phyloP scores from a whole-genome alignment of 2,797 vertebrate species.

The Phoeniculus purpureus region DNA sequence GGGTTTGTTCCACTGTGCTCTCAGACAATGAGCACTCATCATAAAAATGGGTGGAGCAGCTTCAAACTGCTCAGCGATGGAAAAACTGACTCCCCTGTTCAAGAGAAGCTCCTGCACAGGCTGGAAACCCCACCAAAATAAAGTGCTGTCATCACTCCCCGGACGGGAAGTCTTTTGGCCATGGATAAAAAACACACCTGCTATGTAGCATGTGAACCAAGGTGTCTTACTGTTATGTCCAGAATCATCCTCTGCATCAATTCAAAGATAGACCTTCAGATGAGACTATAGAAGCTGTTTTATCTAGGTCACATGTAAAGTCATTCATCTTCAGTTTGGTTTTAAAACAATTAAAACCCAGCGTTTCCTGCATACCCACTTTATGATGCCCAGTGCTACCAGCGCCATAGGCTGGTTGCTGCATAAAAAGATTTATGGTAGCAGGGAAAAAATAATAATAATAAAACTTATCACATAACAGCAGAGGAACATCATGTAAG shows the following conservation, averaged over 20 bases:
- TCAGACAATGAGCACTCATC: conserved; percentile 15
- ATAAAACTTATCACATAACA: neutral
- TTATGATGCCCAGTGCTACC: neutral
- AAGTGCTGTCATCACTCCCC: neutral
- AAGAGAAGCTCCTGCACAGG: neutral
- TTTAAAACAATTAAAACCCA: neutral
- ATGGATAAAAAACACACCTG: neutral
- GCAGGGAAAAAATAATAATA: neutral
- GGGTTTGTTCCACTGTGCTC: neutral
- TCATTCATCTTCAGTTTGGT: neutral
- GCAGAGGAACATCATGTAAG: neutral
- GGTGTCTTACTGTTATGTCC: neutral
- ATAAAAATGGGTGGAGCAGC: conserved; percentile 55
- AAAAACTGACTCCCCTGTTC: conserved; percentile 48
- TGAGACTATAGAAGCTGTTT: neutral
- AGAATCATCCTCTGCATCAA: neutral
- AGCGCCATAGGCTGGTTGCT: neutral
- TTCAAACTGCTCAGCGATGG: conserved; percentile 1
- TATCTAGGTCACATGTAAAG: neutral
- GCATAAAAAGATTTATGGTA: neutral
- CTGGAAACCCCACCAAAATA: neutral
- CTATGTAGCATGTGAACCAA: neutral
- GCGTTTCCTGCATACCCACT: neutral
- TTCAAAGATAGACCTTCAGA: conserved; percentile 3
- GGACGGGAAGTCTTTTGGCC: neutral